These are phyloP conservation scores for Cyclophora albipunctata DNA, from an alignment of 2,888 invertebrate genomes.

Conservation along the genomic window DNA sequence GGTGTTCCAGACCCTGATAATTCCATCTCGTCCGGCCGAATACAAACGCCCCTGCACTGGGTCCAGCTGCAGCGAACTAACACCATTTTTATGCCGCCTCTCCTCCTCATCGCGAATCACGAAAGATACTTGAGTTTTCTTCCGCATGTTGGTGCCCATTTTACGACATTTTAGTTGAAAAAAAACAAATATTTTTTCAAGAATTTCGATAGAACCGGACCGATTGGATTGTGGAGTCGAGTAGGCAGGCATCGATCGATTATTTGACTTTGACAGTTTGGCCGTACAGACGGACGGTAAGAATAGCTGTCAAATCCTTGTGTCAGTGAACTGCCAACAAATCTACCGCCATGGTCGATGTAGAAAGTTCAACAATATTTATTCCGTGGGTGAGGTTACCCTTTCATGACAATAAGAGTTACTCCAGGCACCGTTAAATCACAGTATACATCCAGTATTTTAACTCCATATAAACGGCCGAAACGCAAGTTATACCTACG, in stretches of 20 bases:
- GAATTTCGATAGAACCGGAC: background rate
- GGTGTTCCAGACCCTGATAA: constrained; percentile 94
- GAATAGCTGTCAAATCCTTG: too few relatives aligned
- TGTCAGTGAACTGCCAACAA: too few relatives aligned
- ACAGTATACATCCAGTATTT: too few relatives aligned
- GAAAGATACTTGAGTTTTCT: constrained; percentile 91
- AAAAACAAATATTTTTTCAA: constrained; percentile 34
- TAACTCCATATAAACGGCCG: too few relatives aligned
- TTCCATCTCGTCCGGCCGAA: constrained; percentile 97
- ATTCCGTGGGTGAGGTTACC: too few relatives aligned
- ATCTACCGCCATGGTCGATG: too few relatives aligned
- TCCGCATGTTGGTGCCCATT: constrained; percentile 71
- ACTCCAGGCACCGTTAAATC: too few relatives aligned
- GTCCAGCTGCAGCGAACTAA: constrained; percentile 96
- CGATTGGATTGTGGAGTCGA: background rate
- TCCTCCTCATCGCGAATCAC: constrained; percentile 98
- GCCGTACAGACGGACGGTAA: too few relatives aligned
- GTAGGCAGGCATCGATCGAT: background rate
- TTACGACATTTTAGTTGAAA: constrained; percentile 66
- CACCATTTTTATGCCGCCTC: constrained; percentile 93
- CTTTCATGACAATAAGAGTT: too few relatives aligned
- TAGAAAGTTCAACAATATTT: too few relatives aligned
- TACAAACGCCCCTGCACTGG: constrained; percentile 90
- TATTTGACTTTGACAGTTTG: too few relatives aligned
- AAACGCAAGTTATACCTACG: too few relatives aligned